Conservation (phyloP, 2,888 invertebrate genomes). For the Helobdella robusta region DNA sequence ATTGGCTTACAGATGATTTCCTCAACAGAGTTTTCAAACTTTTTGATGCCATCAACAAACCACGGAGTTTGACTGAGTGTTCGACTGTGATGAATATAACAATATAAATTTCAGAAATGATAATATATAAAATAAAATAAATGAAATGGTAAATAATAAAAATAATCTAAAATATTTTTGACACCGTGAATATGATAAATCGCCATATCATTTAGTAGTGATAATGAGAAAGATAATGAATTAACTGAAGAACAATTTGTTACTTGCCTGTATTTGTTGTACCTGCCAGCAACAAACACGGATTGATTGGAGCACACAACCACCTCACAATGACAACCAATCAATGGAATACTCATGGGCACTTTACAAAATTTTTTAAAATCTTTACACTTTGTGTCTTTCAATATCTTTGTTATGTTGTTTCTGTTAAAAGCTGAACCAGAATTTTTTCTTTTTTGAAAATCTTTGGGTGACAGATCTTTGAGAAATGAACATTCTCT, state of each 20-base stretch:
- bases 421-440: slow-evolving; percentile 41
- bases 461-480: slow-evolving; percentile 39
- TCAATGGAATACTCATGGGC: slow-evolving; percentile 26
- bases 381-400: slow-evolving; percentile 37
- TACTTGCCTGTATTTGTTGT: slow-evolving; percentile 40
- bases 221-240: neutral
- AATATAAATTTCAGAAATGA: slow-evolving; percentile 29
- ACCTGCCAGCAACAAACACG: slow-evolving; percentile 56
- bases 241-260: neutral
- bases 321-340: slow-evolving; percentile 50
- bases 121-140: slow-evolving; percentile 1
- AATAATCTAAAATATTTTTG: neutral
- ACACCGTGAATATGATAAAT: neutral
- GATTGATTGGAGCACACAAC: slow-evolving; percentile 57
- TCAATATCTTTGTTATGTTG: slow-evolving; percentile 42
- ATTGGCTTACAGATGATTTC: slow-evolving; percentile 70
- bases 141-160: neutral
- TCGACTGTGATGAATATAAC: slow-evolving; percentile 25
- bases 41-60: slow-evolving; percentile 69
- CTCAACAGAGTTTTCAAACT: slow-evolving; percentile 78
- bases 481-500: slow-evolving; percentile 57
- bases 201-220: neutral
- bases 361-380: slow-evolving; percentile 34
- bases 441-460: slow-evolving; percentile 40
- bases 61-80: slow-evolving; percentile 83